Evolutionary conservation across 2,797 vertebrate genomes (phyloP).

Genomic region (Staurois parvus): DNA sequence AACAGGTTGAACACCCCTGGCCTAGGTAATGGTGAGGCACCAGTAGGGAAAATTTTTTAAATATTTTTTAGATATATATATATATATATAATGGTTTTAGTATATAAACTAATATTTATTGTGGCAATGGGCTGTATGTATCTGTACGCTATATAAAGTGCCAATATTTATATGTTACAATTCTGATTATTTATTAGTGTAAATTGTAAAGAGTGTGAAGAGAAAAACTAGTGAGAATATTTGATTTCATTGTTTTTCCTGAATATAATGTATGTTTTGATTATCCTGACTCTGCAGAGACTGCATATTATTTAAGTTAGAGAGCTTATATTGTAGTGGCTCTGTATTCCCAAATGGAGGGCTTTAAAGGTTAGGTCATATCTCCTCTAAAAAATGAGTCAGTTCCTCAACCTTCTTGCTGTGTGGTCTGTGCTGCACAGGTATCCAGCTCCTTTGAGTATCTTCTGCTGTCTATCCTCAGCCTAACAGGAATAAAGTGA

Average conservation of each 20-base stretch:
- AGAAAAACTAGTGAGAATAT: slow-evolving; percentile 32
- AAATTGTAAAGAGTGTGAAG: background rate
- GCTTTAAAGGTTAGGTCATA: slow-evolving; percentile 64
- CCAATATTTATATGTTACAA: slow-evolving; percentile 22
- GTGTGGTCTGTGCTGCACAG: slow-evolving; percentile 82
- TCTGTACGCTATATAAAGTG: background rate
- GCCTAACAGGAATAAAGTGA: slow-evolving; percentile 68
- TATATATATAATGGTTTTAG: too few relatives aligned
- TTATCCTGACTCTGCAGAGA: slow-evolving; percentile 61
- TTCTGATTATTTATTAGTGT: background rate
- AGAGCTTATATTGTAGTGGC: slow-evolving; percentile 63
- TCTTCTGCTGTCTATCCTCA: slow-evolving; percentile 75
- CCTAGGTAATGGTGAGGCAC: too few relatives aligned
- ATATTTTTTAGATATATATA: too few relatives aligned
- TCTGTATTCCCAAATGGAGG: slow-evolving; percentile 60
- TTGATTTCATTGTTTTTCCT: slow-evolving; percentile 63
- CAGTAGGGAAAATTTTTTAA: too few relatives aligned
- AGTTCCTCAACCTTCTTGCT: slow-evolving; percentile 75
- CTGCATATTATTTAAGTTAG: slow-evolving; percentile 62
- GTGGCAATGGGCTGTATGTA: background rate
- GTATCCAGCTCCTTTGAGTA: slow-evolving; percentile 76
- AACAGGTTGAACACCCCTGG: too few relatives aligned
- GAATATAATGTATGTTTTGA: slow-evolving; percentile 66
- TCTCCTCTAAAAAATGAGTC: slow-evolving; percentile 69
- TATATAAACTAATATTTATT: too few relatives aligned